Conservation (phyloP, 1,140 invertebrate species). For the Drosophila kikkawai region DNA sequence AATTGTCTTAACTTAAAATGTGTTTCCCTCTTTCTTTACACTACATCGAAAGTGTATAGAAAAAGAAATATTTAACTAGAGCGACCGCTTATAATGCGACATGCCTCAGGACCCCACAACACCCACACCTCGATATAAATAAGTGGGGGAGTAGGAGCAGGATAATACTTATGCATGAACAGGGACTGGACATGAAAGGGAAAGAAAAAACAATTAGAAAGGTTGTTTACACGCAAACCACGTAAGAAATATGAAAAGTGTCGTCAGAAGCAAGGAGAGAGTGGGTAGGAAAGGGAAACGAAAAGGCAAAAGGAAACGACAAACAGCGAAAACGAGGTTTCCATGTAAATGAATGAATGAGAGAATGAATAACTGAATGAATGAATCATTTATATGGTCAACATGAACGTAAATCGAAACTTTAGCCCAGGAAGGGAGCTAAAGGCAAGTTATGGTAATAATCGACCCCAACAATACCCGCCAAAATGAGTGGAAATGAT, state of each 20-base stretch:
- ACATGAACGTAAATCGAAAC: conserved; percentile 24
- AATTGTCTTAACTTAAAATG: background rate
- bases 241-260: conserved; percentile 57
- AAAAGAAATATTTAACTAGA: conserved; percentile 58
- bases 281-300: conserved; percentile 15
- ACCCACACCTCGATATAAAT: conserved; percentile 26
- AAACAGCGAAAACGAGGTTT: conserved; percentile 51
- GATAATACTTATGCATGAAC: conserved; percentile 63
- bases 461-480: background rate
- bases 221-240: conserved; percentile 74
- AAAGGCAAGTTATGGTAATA: background rate
- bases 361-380: conserved; percentile 58
- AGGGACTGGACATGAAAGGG: conserved; percentile 66
- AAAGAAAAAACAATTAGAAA: conserved; percentile 66
- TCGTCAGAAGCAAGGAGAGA: conserved; percentile 15
- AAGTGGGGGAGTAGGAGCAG: conserved; percentile 34
- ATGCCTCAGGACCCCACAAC: conserved; percentile 29
- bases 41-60: conserved; percentile 4
- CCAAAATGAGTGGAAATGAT: background rate
- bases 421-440: background rate
- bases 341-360: conserved; percentile 57
- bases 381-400: conserved; percentile 54
- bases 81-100: conserved; percentile 46
- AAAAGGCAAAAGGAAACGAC: conserved; percentile 32
- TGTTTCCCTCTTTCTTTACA: background rate